Conservation (phyloP, 2,113 vertebrate species). For the Corythornis vintsioides region DNA sequence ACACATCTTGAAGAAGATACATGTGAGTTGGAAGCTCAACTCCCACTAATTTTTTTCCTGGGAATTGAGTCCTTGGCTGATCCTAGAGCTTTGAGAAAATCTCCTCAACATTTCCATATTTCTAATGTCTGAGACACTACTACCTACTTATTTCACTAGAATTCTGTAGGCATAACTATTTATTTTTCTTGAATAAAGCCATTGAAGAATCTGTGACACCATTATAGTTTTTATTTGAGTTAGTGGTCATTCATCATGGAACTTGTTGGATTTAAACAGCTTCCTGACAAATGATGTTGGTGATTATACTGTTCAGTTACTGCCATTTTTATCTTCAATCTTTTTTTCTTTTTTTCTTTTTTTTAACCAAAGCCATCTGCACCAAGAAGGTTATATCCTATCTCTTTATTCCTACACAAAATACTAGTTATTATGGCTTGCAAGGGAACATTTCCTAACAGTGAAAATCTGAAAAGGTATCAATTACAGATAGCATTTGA, state of each 20-base stretch:
- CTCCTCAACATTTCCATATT: constrained; percentile 6
- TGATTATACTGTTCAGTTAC: background rate
- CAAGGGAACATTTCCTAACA: background rate
- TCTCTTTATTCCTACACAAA: background rate
- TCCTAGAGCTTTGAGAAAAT: background rate
- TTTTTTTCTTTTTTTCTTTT: background rate
- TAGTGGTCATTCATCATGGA: background rate
- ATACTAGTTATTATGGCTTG: background rate
- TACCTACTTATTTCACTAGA: background rate
- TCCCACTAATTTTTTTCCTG: constrained; percentile 14
- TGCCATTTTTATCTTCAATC: background rate
- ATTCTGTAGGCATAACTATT: background rate
- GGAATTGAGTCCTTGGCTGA: constrained; percentile 4
- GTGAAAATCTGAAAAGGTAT: background rate
- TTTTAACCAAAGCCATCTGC: background rate
- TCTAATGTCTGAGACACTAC: background rate
- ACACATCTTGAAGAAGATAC: background rate
- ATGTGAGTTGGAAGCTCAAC: constrained; percentile 17
- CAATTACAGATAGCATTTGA: background rate
- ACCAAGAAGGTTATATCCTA: background rate
- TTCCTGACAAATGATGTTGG: background rate
- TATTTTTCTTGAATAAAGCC: background rate
- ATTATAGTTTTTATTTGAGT: background rate
- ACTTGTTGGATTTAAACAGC: background rate
- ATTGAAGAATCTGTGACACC: background rate